phyloP scores from a whole-genome alignment of 2,888 invertebrate species.

The Drosophila robusta region DNA sequence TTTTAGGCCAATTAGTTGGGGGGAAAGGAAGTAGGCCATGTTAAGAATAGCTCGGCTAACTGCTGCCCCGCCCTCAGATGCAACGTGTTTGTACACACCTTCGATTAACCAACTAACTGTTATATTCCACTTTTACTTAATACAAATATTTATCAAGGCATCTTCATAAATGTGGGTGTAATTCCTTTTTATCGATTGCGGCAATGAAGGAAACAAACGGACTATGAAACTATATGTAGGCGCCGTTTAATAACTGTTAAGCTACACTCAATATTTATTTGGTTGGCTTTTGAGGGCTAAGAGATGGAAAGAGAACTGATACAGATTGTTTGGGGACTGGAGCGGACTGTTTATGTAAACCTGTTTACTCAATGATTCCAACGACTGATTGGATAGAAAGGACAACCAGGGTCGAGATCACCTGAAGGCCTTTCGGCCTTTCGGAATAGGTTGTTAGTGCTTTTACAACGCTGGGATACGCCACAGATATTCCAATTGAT shows the following conservation, averaged over 20 bases:
- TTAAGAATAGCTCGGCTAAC: background rate
- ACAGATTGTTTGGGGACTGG: background rate
- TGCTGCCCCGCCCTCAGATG: background rate
- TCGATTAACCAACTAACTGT: slow-evolving; percentile 6
- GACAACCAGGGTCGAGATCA: no score
- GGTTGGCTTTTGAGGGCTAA: background rate
- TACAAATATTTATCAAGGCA: slow-evolving; percentile 5
- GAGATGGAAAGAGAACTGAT: background rate
- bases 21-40: background rate
- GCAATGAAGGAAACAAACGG: background rate
- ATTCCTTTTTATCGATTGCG: slow-evolving; percentile 1
- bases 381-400: background rate
- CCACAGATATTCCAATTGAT: no score
- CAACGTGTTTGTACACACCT: slow-evolving; percentile 3
- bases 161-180: background rate
- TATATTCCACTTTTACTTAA: background rate
- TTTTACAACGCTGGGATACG: no score
- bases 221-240: background rate
- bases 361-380: background rate
- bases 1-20: slow-evolving; percentile 37
- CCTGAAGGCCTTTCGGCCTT: no score
- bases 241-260: background rate
- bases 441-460: no score
- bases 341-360: background rate
- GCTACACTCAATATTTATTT: background rate